Conservation (phyloP, 2,113 vertebrate genomes). For the Nesoenas mayeri region DNA sequence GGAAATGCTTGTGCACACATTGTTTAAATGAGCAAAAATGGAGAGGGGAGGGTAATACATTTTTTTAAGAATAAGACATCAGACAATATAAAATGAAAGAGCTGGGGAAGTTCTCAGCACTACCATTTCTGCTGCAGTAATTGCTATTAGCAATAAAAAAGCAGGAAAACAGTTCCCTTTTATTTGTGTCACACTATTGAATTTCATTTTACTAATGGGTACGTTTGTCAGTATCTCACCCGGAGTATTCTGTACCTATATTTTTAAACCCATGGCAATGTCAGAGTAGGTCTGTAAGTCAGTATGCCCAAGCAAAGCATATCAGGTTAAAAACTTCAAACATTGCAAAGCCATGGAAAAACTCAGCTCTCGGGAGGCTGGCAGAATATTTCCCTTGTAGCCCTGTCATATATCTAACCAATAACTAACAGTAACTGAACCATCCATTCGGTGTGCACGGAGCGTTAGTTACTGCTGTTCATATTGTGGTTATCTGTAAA, state of each 20-base stretch:
- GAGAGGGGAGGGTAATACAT: accelerated
- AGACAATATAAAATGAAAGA: background rate
- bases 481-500: background rate
- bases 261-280: background rate
- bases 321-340: background rate
- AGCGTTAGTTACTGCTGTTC: background rate
- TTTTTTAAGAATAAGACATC: background rate
- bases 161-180: background rate
- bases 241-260: background rate
- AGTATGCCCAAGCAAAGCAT: background rate
- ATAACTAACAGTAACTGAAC: background rate
- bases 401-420: background rate
- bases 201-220: background rate
- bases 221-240: background rate
- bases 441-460: background rate
- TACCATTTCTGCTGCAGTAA: background rate
- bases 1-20: background rate
- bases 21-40: background rate
- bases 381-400: background rate
- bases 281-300: background rate
- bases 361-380: background rate
- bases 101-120: background rate
- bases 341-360: background rate
- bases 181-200: background rate
- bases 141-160: background rate